Conservation (phyloP, 2,888 invertebrate genomes). For the Clunio marinus region DNA sequence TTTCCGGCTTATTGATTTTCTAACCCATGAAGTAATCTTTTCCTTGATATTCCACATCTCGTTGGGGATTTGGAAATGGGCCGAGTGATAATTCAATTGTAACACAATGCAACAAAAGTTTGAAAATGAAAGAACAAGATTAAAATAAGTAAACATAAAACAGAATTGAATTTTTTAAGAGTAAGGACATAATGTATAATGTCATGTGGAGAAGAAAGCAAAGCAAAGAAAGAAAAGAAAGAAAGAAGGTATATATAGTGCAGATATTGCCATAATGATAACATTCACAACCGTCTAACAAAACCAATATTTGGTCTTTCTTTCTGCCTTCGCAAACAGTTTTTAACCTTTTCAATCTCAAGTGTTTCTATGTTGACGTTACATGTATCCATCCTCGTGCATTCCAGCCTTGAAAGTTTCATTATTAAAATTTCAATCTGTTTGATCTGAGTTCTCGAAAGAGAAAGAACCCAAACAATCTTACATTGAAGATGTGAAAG, state of each 20-base stretch:
- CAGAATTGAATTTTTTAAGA: slow-evolving; percentile 17
- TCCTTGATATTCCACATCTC: background rate
- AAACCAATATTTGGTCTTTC: slow-evolving; percentile 36
- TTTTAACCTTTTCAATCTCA: slow-evolving; percentile 38
- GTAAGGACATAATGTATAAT: no score
- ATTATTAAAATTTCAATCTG: slow-evolving; percentile 34
- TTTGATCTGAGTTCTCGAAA: slow-evolving; percentile 5
- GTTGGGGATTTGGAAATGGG: no score
- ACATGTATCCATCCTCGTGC: background rate
- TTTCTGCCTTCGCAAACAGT: slow-evolving; percentile 23
- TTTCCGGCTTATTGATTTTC: background rate
- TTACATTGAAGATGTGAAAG: background rate
- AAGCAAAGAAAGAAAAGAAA: background rate
- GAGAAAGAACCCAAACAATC: slow-evolving; percentile 3
- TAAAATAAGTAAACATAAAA: slow-evolving; percentile 27
- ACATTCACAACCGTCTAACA: background rate
- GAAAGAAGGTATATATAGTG: background rate
- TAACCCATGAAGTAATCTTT: no score
- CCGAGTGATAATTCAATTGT: no score
- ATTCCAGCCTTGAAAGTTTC: slow-evolving; percentile 11
- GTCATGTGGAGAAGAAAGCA: no score
- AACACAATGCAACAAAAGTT: no score
- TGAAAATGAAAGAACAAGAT: no score
- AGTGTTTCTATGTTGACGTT: slow-evolving; percentile 31
- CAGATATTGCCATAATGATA: slow-evolving; percentile 21